phyloP scores from a whole-genome alignment of 2,113 vertebrate species.

The Electrona antarctica region DNA sequence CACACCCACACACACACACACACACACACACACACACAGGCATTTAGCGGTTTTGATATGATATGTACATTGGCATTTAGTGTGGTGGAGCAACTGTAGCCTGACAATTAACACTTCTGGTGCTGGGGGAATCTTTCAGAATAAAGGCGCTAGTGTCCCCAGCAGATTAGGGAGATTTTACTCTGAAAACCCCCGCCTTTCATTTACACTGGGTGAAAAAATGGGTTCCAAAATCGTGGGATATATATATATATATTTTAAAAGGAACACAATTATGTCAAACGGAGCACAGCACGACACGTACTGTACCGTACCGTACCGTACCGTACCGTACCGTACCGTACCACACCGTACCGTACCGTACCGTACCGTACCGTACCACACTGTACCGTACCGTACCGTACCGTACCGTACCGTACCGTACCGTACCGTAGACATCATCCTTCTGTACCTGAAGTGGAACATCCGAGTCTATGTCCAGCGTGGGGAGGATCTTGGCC shows the following conservation, averaged over 20 bases:
- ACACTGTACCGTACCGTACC: too few relatives aligned
- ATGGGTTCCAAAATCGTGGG: too few relatives aligned
- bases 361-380: too few relatives aligned
- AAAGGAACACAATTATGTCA: too few relatives aligned
- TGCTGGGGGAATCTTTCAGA: too few relatives aligned
- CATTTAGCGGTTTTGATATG: neutral
- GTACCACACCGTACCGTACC: too few relatives aligned
- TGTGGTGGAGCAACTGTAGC: neutral
- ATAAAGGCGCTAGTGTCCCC: too few relatives aligned
- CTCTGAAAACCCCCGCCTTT: too few relatives aligned
- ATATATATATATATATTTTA: too few relatives aligned
- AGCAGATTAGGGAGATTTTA: too few relatives aligned
- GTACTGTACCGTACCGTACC: neutral
- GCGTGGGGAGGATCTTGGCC: conserved; percentile 90
- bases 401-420: neutral
- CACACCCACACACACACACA: neutral
- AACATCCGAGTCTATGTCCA: conserved; percentile 87
- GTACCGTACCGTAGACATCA: neutral
- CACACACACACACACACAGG: neutral
- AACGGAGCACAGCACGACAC: neutral
- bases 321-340: too few relatives aligned
- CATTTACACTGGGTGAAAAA: too few relatives aligned
- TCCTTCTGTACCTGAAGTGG: conserved; percentile 88
- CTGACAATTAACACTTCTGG: neutral
- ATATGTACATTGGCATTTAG: neutral